Evolutionary conservation across 2,888 invertebrate species (phyloP).

Genomic region (Pardosa pseudoannulata): DNA sequence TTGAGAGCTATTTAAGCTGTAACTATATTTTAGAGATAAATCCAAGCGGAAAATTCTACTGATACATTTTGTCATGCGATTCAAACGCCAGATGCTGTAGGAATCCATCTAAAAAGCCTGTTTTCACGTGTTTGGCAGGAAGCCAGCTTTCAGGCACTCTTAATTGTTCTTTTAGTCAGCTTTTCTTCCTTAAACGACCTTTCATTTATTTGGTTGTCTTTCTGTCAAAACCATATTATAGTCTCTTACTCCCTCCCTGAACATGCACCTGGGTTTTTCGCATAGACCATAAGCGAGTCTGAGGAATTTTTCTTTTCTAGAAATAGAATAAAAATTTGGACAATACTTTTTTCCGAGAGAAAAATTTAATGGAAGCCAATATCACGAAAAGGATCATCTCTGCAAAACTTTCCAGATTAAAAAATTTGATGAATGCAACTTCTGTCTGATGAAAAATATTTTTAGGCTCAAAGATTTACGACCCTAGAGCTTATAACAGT

Average conservation of each 20-base stretch:
- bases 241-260: background rate
- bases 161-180: constrained; percentile 16
- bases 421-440: background rate
- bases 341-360: background rate
- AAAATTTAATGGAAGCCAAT: constrained; percentile 13
- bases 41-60: background rate
- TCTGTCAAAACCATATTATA: constrained; percentile 18
- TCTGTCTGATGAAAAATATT: background rate
- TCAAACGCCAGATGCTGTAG: constrained; percentile 19
- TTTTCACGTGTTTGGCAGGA: constrained; percentile 28
- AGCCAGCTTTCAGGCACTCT: constrained; percentile 25
- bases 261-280: constrained; percentile 13
- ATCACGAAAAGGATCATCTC: background rate
- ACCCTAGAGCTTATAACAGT: background rate
- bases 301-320: background rate
- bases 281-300: background rate
- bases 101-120: constrained; percentile 15
- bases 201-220: constrained; percentile 20
- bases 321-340: background rate
- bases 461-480: background rate
- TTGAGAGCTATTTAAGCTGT: background rate
- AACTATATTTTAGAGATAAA: constrained; percentile 16
- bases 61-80: constrained; percentile 24
- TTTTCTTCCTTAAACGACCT: constrained; percentile 33
- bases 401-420: background rate